Evolutionary conservation across 2,888 invertebrate species (phyloP).

Genomic region (Arctia plantaginis): DNA sequence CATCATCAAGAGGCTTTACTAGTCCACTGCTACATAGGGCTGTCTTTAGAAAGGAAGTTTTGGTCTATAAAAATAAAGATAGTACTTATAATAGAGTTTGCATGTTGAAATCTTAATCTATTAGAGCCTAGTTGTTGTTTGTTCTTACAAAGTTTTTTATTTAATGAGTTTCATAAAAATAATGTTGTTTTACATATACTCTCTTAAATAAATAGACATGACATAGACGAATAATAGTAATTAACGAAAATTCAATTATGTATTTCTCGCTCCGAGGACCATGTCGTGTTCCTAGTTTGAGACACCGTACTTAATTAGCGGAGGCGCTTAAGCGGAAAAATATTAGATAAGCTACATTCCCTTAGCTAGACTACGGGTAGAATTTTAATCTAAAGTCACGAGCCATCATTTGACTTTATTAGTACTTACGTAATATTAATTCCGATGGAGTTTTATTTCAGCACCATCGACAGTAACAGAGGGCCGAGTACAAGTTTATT

Average conservation of each 20-base stretch:
- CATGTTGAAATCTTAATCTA: too few relatives aligned
- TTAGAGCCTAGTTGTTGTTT: too few relatives aligned
- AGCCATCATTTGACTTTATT: conserved; percentile 19
- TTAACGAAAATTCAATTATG: background rate
- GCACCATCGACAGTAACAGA: conserved; percentile 28
- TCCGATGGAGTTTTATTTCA: conserved; percentile 33
- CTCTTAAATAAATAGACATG: background rate
- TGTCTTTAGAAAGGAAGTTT: too few relatives aligned
- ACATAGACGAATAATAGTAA: background rate
- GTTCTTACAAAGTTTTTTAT: too few relatives aligned
- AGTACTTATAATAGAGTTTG: too few relatives aligned
- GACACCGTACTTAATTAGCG: conserved; percentile 41
- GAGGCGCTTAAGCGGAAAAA: conserved; percentile 37
- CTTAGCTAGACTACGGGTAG: conserved; percentile 18
- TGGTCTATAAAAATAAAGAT: too few relatives aligned
- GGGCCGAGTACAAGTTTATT: too few relatives aligned
- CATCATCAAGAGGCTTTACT: too few relatives aligned
- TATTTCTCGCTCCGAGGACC: conserved; percentile 26
- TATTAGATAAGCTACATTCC: conserved; percentile 37
- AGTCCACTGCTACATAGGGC: too few relatives aligned
- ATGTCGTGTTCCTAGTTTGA: conserved; percentile 38
- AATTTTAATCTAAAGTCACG: conserved; percentile 27
- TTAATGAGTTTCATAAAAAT: background rate
- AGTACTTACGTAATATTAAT: conserved; percentile 30
- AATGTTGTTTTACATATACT: background rate